Evolutionary conservation across 2,113 vertebrate genomes (phyloP), one percentile per base, ranked within the genome.

Genomic region (Trachemys scripta): DNA sequence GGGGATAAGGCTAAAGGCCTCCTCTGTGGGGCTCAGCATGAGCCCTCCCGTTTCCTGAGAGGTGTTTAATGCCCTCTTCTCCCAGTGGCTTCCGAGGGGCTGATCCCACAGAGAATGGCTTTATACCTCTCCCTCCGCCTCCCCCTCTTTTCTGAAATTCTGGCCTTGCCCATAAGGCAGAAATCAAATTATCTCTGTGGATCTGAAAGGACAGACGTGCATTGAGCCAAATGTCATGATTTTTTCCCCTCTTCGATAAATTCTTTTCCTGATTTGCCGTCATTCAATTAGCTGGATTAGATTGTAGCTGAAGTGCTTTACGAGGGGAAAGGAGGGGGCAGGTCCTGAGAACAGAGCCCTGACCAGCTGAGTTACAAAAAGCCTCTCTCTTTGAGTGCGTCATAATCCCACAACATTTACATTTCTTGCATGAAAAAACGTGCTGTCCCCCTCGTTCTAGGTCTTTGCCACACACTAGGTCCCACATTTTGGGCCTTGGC

Each of bases 251-350:
- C 86, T 92, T 93, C 87, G 87, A 90, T 93, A 85, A 92, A 89
- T 89, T 57, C 83, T 90, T 90, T 84, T 59, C 85, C 85, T 82
- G 62, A 89, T 92, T 75, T 69, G 47, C 80, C 82, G 59, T 79
- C 95, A 90, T 92, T 91, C 92, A 95, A 69, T 93, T 96, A 90
- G 85, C 86, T 78, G 83, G 42, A 92, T 97, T 89, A 95, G 86
- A 85, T 75, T 65, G 81, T 45, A 84, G 91, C 8, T 17, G 9
- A 89, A 85, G 85, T 49, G 72, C 50, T 25, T n/a, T 31, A 87
- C 84, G 69, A 10, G 12, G 16, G 7, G 42, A 0, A 3, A 3
- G 1, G 35, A 22, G 1, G 2, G 51, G 86, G 80, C 82, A 27
- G 10, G 59, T 24, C 5, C 27, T 10, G 8, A 1, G 35, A 86